phyloP scores from a whole-genome alignment of 92 coral and sea anemone genomes.

The Palythoa caribaeorum region DNA sequence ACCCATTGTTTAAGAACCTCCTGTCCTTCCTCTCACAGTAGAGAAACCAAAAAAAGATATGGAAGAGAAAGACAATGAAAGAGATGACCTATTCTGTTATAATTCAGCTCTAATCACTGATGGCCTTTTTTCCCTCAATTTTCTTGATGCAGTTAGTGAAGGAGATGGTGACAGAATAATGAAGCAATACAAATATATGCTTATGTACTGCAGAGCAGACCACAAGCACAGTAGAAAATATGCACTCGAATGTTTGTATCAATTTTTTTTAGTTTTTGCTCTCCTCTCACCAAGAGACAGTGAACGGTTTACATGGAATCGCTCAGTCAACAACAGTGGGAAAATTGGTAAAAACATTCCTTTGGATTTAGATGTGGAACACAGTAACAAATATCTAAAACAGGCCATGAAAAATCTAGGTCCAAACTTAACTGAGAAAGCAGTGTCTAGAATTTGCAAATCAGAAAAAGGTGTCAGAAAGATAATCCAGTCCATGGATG shows the following conservation, averaged over 20 bases:
- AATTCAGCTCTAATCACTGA: slow-evolving; percentile 26
- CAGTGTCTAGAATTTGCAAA: slow-evolving; percentile 43
- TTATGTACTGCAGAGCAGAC: neutral
- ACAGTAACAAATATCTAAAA: slow-evolving; percentile 49
- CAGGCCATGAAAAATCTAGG: slow-evolving; percentile 54
- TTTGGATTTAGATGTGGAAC: slow-evolving; percentile 47
- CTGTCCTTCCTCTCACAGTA: neutral
- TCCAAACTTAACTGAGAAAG: slow-evolving; percentile 53
- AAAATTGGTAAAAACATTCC: slow-evolving; percentile 34
- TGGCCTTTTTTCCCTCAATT: slow-evolving; percentile 34
- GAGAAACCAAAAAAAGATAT: neutral
- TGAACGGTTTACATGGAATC: slow-evolving; percentile 50
- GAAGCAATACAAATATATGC: neutral
- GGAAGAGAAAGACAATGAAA: neutral
- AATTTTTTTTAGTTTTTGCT: slow-evolving; percentile 37
- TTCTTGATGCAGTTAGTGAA: slow-evolving; percentile 24
- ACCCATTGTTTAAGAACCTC: slow-evolving; percentile 7
- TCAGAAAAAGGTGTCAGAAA: slow-evolving; percentile 45
- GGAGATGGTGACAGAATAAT: slow-evolving; percentile 12
- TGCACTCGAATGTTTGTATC: slow-evolving; percentile 58
- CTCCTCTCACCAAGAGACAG: slow-evolving; percentile 59
- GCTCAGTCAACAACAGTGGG: slow-evolving; percentile 53
- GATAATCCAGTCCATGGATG: slow-evolving; percentile 39
- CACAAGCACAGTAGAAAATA: slow-evolving; percentile 44
- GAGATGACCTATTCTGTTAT: slow-evolving; percentile 31